Base-by-base conservation (phyloP, 92 coral and sea anemone genomes). In the Zoanthus sociatus region DNA sequence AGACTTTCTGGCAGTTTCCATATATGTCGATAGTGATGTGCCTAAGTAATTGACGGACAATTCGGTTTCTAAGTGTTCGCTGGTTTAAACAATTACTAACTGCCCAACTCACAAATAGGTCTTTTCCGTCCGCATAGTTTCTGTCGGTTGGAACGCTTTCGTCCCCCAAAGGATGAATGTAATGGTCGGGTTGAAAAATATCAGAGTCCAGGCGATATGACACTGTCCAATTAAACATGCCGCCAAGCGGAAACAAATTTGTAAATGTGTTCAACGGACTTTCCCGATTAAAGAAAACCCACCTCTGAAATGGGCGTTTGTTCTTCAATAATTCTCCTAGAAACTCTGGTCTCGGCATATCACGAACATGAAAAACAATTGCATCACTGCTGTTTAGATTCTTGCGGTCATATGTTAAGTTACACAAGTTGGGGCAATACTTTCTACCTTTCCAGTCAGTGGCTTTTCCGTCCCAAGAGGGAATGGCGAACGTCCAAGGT, bases 321-420 rank as follows among this genome's bases (percentile, higher is more conserved):
- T 16, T 46, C 20, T 70, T 56, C 15, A 66, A n/a, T 9, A 64
- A 54, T 18, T 46, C 47, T 45, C 85, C 60, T 8, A 81, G 75
- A 9, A 18, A 12, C 26, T 44, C 45, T 10, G 79, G 75, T 11
- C 13, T 42, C 7, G 89, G 92, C 79, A 89, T 10, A 48, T 84
- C 89, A 4, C 89, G 79, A 7, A 46, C 46, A 50, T 89, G 86
- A 78, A 89, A 89, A n/a, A 89, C 47, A 20, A 89, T 74, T 0
- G 89, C 92, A 37, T 89, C 82, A 79, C 92, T 89, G 55, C 37
- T 54, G 60, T 33, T 54, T 18, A 89, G 14, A 5, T 82, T 70
- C 7, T 56, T 60, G 26, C 72, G 87, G 33, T 84, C 82, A 20
- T 58, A 72, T 5, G 92, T 84, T 3, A 89, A 15, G 31, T 32